Conservation (phyloP, 1,140 invertebrate species). For the Cephus cinctus region DNA sequence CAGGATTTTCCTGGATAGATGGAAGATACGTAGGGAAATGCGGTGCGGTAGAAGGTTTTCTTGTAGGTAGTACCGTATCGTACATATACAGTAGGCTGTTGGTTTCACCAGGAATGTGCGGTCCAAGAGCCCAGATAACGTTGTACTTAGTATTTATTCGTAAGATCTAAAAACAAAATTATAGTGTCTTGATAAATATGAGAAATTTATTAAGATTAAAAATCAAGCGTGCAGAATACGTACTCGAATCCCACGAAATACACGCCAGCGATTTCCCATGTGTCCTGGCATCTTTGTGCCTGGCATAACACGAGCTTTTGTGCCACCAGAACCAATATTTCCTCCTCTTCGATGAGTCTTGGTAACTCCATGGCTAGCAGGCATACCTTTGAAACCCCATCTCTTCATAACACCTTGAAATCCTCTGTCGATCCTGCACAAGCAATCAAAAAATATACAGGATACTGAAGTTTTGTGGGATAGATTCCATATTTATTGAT, state of each 20-base stretch:
- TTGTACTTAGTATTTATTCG: constrained; percentile 94
- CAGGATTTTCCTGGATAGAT: constrained; percentile 55
- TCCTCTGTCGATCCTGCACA: constrained; percentile 81
- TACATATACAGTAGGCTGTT: constrained; percentile 80
- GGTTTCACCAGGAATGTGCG: constrained; percentile 75
- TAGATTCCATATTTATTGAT: constrained; percentile 14
- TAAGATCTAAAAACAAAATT: constrained; percentile 64
- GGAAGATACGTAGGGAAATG: constrained; percentile 80
- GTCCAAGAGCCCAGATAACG: constrained; percentile 85
- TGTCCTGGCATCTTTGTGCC: constrained; percentile 97
- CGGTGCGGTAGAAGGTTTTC: constrained; percentile 61
- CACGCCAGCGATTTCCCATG: constrained; percentile 85
- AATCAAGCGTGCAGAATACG: constrained; percentile 13
- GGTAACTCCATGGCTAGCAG: constrained; percentile 87
- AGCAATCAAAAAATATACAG: constrained; percentile 20
- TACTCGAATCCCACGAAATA: constrained; percentile 71
- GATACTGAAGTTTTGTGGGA: neutral
- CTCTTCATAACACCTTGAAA: constrained; percentile 98
- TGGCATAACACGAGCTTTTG: constrained; percentile 85
- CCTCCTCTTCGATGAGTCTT: constrained; percentile 94
- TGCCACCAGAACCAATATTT: constrained; percentile 82
- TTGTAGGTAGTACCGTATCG: constrained; percentile 72
- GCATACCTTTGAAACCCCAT: constrained; percentile 94
- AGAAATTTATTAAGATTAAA: constrained; percentile 3
- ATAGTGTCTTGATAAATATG: constrained; percentile 1